phyloP scores from a whole-genome alignment of 2,113 vertebrate species.

The Junco hyemalis region DNA sequence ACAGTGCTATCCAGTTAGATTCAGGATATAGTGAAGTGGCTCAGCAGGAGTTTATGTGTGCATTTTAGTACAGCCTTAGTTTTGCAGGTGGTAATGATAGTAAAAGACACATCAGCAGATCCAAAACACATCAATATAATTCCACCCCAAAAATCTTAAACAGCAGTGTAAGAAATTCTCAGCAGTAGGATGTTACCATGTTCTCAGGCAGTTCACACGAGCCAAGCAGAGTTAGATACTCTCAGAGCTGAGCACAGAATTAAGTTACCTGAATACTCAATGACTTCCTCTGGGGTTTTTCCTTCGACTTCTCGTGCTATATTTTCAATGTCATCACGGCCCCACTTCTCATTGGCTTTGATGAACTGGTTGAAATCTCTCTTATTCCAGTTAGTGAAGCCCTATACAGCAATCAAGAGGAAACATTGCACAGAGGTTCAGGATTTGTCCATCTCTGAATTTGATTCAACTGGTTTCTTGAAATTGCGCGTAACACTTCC shows the following conservation, averaged over 20 bases:
- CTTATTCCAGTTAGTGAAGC: slow-evolving; percentile 99
- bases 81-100: accelerated
- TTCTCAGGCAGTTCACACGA: accelerated
- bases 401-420: slow-evolving; percentile 72
- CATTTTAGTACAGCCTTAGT: background rate
- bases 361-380: slow-evolving; percentile 99
- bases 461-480: background rate
- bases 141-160: background rate
- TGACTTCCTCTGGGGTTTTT: slow-evolving; percentile 97
- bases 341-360: slow-evolving; percentile 99
- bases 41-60: background rate
- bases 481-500: background rate
- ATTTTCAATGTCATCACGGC: slow-evolving; percentile 97
- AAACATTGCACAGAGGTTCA: background rate
- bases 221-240: background rate
- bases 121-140: background rate
- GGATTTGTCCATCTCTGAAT: background rate
- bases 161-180: background rate
- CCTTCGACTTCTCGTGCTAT: slow-evolving; percentile 97
- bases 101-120: background rate
- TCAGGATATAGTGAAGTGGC: background rate
- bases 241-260: background rate
- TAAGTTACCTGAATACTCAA: slow-evolving; percentile 94
- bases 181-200: no score
- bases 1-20: background rate